phyloP scores from a whole-genome alignment of 37 sponge, comb jelly and placozoan species.

The Ianthella basta region DNA sequence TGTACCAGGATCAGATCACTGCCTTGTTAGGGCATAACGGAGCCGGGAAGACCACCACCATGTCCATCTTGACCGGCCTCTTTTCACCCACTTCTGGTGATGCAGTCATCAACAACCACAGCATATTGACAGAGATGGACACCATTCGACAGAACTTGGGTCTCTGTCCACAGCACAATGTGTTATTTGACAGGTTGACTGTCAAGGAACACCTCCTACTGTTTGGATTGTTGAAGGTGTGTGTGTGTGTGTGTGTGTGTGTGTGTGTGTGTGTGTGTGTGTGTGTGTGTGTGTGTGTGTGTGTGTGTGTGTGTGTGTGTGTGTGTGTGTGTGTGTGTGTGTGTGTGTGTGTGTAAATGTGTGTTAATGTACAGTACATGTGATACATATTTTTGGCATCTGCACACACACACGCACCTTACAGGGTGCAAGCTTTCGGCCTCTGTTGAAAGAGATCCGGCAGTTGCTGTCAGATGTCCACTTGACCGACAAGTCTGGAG shows the following conservation, averaged over 20 bases:
- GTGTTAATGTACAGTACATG: no score
- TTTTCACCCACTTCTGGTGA: conserved; percentile 81
- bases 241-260: conserved; percentile 14
- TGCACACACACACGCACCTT: no score
- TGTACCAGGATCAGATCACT: conserved; percentile 94
- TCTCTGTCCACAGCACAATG: conserved; percentile 96
- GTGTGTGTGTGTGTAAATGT: no score
- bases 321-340: no score
- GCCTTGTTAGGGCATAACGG: conserved; percentile 98
- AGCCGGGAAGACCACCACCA: conserved; percentile 98
- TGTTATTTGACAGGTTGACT: conserved; percentile 94
- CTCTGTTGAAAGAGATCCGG: conserved; percentile 49
- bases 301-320: conserved; percentile 6
- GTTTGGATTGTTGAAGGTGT: conserved; percentile 88
- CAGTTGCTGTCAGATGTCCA: conserved; percentile 76
- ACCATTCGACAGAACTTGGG: conserved; percentile 83
- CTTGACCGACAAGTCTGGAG: conserved; percentile 78
- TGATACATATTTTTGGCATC: no score
- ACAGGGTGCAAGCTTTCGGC: conserved; percentile 41
- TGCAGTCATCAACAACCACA: conserved; percentile 81
- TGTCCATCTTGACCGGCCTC: conserved; percentile 95
- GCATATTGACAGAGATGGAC: conserved; percentile 82
- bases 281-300: conserved; percentile 32
- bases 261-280: conserved; percentile 24
- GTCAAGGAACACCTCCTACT: conserved; percentile 91